phyloP scores from a whole-genome alignment of 2,797 vertebrate species.

The Coregonus sp. region DNA sequence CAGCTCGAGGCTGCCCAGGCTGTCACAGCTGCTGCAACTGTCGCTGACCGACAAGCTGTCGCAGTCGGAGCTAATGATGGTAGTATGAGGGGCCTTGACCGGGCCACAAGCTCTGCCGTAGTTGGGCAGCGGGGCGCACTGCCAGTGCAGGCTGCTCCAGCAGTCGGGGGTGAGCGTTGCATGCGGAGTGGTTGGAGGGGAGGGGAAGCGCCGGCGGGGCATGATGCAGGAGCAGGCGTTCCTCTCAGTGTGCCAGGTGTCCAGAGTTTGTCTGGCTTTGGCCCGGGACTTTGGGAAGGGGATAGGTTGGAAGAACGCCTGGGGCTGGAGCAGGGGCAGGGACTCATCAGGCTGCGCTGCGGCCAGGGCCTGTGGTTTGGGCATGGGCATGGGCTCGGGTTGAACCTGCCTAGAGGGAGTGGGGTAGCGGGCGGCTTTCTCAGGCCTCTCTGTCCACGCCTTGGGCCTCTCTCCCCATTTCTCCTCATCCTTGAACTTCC shows the following conservation, averaged over 20 bases:
- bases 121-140: constrained; percentile 64
- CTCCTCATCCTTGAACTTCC: constrained; percentile 52
- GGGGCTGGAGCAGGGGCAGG: constrained; percentile 43
- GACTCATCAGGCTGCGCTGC: constrained; percentile 10
- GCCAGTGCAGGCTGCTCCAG: constrained; percentile 67
- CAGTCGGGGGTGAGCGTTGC: constrained; percentile 54
- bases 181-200: constrained; percentile 51
- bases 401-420: constrained; percentile 44
- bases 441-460: constrained; percentile 19
- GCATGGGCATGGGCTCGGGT: constrained; percentile 26
- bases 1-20: constrained; percentile 73
- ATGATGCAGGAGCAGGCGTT: constrained; percentile 69
- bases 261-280: constrained; percentile 62
- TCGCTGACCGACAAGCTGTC: constrained; percentile 77
- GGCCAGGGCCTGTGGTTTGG: too few relatives aligned
- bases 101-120: constrained; percentile 53
- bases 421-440: constrained; percentile 30
- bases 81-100: constrained; percentile 20
- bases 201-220: constrained; percentile 54
- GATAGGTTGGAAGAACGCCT: constrained; percentile 35
- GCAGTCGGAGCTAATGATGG: not conserved
- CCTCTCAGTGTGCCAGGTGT: constrained; percentile 49
- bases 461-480: not conserved
- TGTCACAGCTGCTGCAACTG: constrained; percentile 86
- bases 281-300: constrained; percentile 55